A percentile compares a stretch with the other conserved stretches of the same genome.
These are phyloP conservation scores for Pelusios castaneus DNA, from an alignment of 2,113 vertebrate species.

Conservation along the genomic window DNA sequence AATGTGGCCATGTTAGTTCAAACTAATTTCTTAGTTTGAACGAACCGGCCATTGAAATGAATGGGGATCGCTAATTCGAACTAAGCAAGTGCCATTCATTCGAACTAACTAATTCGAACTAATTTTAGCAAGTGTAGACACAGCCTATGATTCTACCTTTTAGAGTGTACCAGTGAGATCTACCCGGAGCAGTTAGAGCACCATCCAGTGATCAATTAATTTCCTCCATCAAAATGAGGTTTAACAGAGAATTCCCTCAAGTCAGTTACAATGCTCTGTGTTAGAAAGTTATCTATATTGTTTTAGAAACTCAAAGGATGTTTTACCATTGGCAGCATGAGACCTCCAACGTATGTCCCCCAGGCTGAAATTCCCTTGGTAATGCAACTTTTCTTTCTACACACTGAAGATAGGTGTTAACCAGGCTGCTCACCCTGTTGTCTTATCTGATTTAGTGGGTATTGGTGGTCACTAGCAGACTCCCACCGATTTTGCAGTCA, in stretches of 20 bases:
- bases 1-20: no score
- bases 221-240: background rate
- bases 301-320: background rate
- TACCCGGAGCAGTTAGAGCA: background rate
- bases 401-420: background rate
- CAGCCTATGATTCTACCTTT: no score
- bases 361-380: background rate
- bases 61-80: no score
- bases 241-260: background rate
- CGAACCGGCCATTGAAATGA: no score
- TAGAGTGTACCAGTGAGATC: background rate
- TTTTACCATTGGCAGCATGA: background rate
- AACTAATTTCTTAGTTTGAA: no score
- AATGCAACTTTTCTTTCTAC: background rate
- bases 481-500: background rate
- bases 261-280: background rate
- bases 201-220: background rate
- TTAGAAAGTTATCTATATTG: accelerated
- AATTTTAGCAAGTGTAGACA: no score
- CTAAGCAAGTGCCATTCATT: no score
- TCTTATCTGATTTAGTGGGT: background rate
- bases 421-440: background rate
- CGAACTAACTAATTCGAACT: no score
- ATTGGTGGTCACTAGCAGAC: background rate
- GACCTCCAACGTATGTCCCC: background rate